Conservation (phyloP, 2,888 invertebrate genomes). For the Chydorus sphaericus region DNA sequence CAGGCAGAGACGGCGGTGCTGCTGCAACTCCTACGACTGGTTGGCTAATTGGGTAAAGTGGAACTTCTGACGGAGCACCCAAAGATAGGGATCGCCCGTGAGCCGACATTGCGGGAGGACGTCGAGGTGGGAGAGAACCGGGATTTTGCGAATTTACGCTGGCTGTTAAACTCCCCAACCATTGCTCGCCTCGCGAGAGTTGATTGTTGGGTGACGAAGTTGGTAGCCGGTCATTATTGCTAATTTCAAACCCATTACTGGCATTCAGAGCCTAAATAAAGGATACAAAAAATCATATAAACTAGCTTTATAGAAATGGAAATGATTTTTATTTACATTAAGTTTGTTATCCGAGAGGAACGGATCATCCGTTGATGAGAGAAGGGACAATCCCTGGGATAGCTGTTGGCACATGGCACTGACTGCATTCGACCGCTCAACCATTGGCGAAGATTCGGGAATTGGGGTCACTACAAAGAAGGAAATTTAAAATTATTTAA, state of each 20-base stretch:
- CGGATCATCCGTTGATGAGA: slow-evolving; percentile 46
- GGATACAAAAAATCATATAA: slow-evolving; percentile 5
- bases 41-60: slow-evolving; percentile 15
- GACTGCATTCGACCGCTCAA: slow-evolving; percentile 37
- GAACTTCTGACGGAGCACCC: slow-evolving; percentile 33
- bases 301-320: not conserved
- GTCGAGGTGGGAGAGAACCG: slow-evolving; percentile 24
- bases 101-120: slow-evolving; percentile 38
- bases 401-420: slow-evolving; percentile 63
- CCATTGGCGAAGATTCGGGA: slow-evolving; percentile 50
- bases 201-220: not conserved
- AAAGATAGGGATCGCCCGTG: slow-evolving; percentile 37
- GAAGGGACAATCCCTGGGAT: slow-evolving; percentile 55
- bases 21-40: slow-evolving; percentile 15
- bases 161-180: slow-evolving; percentile 55
- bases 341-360: slow-evolving; percentile 20
- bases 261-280: not conserved
- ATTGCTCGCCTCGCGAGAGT: slow-evolving; percentile 66
- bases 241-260: not conserved
- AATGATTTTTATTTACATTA: slow-evolving; percentile 17
- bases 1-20: slow-evolving; percentile 22
- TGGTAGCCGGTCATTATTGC: not conserved
- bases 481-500: not conserved
- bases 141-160: slow-evolving; percentile 18
- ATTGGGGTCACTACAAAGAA: slow-evolving; percentile 51